Conservation (phyloP, 2,113 vertebrate species). For the Thymallus thymallus region DNA sequence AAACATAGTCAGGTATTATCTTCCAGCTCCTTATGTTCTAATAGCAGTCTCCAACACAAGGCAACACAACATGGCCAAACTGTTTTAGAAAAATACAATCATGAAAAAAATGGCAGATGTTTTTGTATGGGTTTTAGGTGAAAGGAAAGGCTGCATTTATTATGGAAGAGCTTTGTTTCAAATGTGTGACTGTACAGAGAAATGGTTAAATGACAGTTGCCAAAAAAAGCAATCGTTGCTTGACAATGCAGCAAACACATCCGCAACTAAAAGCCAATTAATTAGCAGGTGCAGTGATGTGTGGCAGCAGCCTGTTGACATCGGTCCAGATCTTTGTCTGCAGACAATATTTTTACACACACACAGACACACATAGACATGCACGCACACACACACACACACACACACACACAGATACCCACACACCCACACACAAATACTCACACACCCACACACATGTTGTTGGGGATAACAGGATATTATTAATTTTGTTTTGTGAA, state of each 20-base stretch:
- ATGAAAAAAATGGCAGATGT: conserved; percentile 49
- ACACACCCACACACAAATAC: conserved; percentile 18
- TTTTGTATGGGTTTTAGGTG: background rate
- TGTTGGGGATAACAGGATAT: conserved; percentile 9
- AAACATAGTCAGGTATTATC: conserved; percentile 48
- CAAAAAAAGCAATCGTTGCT: conserved; percentile 60
- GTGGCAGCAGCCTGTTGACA: conserved; percentile 79
- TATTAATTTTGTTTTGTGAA: background rate
- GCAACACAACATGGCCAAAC: conserved; percentile 41
- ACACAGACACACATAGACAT: conserved; percentile 25
- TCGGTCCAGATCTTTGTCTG: conserved; percentile 71
- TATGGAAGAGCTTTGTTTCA: conserved; percentile 9
- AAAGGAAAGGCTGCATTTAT: background rate
- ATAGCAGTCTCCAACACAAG: conserved; percentile 46
- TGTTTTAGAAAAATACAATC: conserved; percentile 44
- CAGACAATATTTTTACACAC: conserved; percentile 52
- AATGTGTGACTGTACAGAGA: conserved; percentile 6
- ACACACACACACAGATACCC: conserved; percentile 16
- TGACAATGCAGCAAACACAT: conserved; percentile 76
- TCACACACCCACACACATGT: conserved; percentile 31
- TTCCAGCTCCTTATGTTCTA: conserved; percentile 39
- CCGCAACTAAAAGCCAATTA: conserved; percentile 78
- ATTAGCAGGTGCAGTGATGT: conserved; percentile 77
- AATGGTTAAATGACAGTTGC: conserved; percentile 61
- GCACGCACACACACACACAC: conserved; percentile 28